Evolutionary conservation across 64 coral and sea anemone genomes (phyloP).

Genomic region (Astreopora myriophthalma): DNA sequence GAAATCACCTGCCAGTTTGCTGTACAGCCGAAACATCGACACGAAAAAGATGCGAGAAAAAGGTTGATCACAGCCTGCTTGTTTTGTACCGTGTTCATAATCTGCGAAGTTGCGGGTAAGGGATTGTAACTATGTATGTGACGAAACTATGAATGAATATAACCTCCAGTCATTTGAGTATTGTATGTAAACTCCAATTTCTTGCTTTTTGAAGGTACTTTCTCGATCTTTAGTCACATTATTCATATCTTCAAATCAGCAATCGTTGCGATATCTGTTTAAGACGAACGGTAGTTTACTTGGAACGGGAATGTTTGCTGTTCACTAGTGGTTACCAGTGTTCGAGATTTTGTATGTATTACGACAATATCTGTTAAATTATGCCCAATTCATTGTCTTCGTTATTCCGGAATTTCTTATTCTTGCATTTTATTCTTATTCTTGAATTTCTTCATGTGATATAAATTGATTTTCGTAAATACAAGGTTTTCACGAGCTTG

Average conservation of each 20-base stretch:
- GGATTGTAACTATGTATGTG: neutral
- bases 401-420: no score
- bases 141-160: neutral
- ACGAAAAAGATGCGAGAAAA: slow-evolving; percentile 36
- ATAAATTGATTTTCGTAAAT: no score
- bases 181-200: neutral
- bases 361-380: no score
- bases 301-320: neutral
- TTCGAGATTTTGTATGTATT: no score
- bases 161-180: no score
- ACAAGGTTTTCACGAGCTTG: no score
- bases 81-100: slow-evolving; percentile 59
- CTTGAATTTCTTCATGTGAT: no score
- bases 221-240: neutral
- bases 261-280: no score
- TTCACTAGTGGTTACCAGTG: neutral
- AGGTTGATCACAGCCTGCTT: slow-evolving; percentile 28
- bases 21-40: neutral
- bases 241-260: no score
- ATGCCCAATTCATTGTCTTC: no score
- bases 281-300: no score
- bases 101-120: slow-evolving; percentile 68
- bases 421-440: no score
- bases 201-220: neutral
- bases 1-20: slow-evolving; percentile 26